Base-by-base conservation (phyloP, 2,888 invertebrate genomes). In the Rhingia rostrata region DNA sequence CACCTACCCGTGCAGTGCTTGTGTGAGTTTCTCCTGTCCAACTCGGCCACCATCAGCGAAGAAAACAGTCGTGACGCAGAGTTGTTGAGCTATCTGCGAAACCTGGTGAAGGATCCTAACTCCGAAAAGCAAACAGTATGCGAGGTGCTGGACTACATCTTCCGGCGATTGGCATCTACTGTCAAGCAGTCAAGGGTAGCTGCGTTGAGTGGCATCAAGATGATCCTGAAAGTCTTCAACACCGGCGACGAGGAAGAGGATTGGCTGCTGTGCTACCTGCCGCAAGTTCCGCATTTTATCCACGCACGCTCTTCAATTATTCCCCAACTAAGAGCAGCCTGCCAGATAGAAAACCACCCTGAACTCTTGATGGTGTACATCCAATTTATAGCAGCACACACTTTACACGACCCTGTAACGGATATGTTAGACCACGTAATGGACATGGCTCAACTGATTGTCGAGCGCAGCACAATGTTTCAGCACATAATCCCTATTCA, bases 1-100 rank as follows among this genome's bases (percentile, higher is more conserved):
- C 96, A 98, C 87, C 92, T 99, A 22, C 99, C 99, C 0, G 98
- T 99, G n/a, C 98, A 98, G 89, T 99, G 98, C 90, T 93, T 99
- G 60, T 99, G 99, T 92, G 99, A 99, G 92, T 98, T 98, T 92
- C 93, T 99, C 60, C 93, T 98, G 2, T 94, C 95, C 82, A 94
- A 94, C 69, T 92, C 94, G 0, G 93, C 93, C 3, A 93, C 94
- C 81, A 95, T 95, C 87, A 94, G 94, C 88, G 93, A 94, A n/a
- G 95, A 96, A 70, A 92, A 92, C 67, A 89, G 88, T 37, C 95
- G 96, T 86, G 95, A 96, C 88, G 92, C 92, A 6, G 97, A 97
- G 91, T 92, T 97, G 86, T 91, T 94, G 61, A 92, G 92, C 22
- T 94, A 94, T 88, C 90, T 94, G 84, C 91, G 93, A 0, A 92